Conservation (phyloP, 2,113 vertebrate species). For the Marmota monax region DNA sequence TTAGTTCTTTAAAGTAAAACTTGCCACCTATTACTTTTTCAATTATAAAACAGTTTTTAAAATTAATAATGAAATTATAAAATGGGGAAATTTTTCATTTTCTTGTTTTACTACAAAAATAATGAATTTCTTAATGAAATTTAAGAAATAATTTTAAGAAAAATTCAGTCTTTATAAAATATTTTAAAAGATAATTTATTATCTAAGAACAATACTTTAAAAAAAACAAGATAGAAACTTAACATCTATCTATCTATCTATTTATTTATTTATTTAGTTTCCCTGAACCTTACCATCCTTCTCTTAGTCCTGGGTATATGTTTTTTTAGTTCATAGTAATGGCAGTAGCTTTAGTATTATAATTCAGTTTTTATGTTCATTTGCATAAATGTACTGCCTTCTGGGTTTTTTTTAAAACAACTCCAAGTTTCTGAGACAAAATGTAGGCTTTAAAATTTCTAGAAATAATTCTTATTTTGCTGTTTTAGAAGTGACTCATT, state of each 20-base stretch:
- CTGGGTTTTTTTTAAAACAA: conserved; percentile 19
- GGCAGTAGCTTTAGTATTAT: neutral
- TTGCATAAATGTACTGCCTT: neutral
- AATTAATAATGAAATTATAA: conserved; percentile 31
- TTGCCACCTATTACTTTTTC: conserved; percentile 31
- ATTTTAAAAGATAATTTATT: conserved; percentile 21
- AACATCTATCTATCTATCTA: too few species aligned
- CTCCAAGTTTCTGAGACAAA: conserved; percentile 34
- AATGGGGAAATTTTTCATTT: neutral
- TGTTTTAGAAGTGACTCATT: conserved; percentile 37
- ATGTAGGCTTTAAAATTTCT: neutral
- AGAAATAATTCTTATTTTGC: conserved; percentile 30
- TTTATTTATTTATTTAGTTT: neutral
- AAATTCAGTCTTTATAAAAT: conserved; percentile 10
- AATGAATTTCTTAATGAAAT: neutral
- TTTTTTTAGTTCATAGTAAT: conserved; percentile 13
- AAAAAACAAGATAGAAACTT: neutral
- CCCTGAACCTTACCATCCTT: neutral
- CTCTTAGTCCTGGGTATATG: neutral
- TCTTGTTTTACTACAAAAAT: conserved; percentile 58
- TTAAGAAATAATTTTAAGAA: conserved; percentile 34
- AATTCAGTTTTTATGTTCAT: conserved; percentile 18
- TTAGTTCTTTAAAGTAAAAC: neutral
- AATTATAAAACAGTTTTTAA: conserved; percentile 63
- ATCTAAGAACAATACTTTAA: neutral